phyloP scores from a whole-genome alignment of 53 echinoderm and acorn worm species.

The Apostichopus leukothele region DNA sequence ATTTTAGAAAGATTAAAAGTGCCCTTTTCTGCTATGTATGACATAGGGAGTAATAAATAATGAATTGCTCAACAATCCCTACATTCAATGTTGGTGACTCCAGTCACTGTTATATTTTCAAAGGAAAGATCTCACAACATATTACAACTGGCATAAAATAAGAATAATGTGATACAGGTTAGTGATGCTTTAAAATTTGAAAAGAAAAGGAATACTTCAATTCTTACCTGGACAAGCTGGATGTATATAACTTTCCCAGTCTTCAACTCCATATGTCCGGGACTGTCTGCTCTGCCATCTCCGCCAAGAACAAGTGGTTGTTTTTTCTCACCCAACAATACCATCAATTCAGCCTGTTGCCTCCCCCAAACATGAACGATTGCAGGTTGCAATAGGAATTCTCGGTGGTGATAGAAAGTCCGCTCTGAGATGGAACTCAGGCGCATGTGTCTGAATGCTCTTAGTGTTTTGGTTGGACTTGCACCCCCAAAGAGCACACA shows the following conservation, averaged over 20 bases:
- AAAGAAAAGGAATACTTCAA: no score
- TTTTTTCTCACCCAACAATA: neutral
- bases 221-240: conserved; percentile 48
- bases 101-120: no score
- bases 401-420: conserved; percentile 47
- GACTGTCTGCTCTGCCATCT: conserved; percentile 50
- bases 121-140: no score
- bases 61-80: no score
- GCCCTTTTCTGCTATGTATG: no score
- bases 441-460: conserved; percentile 32
- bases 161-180: no score
- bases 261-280: conserved; percentile 54
- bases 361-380: conserved; percentile 19
- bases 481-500: conserved; percentile 44
- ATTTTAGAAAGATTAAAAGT: no score
- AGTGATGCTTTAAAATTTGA: neutral
- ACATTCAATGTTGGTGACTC: no score
- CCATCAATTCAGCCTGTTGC: neutral
- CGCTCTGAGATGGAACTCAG: neutral
- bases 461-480: conserved; percentile 35
- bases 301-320: conserved; percentile 51
- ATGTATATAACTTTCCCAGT: conserved; percentile 38
- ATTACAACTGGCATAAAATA: no score
- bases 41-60: no score
- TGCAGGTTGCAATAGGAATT: conserved; percentile 39